phyloP scores from a whole-genome alignment of 2,797 vertebrate species.

The Amphiprion clarkii region DNA sequence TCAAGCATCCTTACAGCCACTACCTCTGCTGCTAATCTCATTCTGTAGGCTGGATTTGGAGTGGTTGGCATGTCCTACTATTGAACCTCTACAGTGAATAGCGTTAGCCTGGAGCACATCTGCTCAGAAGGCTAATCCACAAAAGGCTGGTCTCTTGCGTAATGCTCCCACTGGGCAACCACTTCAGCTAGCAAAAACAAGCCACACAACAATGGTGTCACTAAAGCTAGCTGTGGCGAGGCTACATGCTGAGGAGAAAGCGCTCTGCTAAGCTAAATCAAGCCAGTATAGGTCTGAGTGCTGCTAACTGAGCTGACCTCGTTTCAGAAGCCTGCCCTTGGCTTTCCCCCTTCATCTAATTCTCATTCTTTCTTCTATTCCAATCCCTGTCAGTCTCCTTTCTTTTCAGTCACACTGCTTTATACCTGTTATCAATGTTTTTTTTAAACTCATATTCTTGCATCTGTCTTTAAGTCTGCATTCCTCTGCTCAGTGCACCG shows the following conservation, averaged over 20 bases:
- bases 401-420: conserved; percentile 1
- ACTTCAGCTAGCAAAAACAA: conserved; percentile 55
- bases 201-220: conserved; percentile 32
- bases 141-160: conserved; percentile 58
- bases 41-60: conserved; percentile 52
- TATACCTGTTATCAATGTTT: conserved; percentile 11
- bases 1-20: not conserved
- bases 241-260: conserved; percentile 22
- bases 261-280: conserved; percentile 24
- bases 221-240: conserved; percentile 24
- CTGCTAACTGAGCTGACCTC: conserved; percentile 43
- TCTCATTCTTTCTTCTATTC: conserved; percentile 7
- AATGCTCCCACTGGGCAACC: conserved; percentile 49
- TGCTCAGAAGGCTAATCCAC: conserved; percentile 70
- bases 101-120: conserved; percentile 64
- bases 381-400: conserved; percentile 2
- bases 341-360: conserved; percentile 31
- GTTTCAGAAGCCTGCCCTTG: conserved; percentile 35
- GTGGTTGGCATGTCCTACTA: conserved; percentile 35
- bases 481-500: conserved; percentile 16
- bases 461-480: conserved; percentile 9
- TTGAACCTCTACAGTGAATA: conserved; percentile 62
- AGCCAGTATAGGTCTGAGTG: conserved; percentile 12
- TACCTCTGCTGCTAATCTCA: conserved; percentile 40
- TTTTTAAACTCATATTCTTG: not conserved